Evolutionary conservation across 2,888 invertebrate species (phyloP).

Genomic region (Ceraclea dissimilis): DNA sequence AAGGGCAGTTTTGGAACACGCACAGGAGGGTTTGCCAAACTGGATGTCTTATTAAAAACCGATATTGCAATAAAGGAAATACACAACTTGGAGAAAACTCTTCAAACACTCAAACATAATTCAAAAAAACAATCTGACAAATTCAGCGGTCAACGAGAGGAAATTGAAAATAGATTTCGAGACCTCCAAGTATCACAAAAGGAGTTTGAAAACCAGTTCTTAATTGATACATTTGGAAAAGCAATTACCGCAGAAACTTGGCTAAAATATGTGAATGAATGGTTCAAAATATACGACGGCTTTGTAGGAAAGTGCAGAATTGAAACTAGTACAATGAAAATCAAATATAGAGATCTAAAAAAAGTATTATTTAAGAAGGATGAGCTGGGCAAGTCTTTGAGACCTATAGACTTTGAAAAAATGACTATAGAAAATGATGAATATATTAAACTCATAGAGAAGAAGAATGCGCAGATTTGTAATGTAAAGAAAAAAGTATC

Average conservation of each 20-base stretch:
- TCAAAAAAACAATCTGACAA: slow-evolving; percentile 3
- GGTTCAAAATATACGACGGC: slow-evolving; percentile 48
- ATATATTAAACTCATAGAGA: slow-evolving; percentile 44
- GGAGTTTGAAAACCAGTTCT: slow-evolving; percentile 9
- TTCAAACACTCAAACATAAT: not conserved
- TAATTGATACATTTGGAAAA: slow-evolving; percentile 32
- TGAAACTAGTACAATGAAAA: slow-evolving; percentile 48
- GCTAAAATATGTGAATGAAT: slow-evolving; percentile 53
- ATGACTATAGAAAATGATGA: slow-evolving; percentile 53
- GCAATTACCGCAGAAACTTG: slow-evolving; percentile 55
- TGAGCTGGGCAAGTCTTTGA: slow-evolving; percentile 51
- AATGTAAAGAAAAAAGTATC: slow-evolving; percentile 51
- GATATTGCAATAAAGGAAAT: slow-evolving; percentile 15
- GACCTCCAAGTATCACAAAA: slow-evolving; percentile 10
- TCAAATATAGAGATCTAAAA: slow-evolving; percentile 46
- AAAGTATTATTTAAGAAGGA: slow-evolving; percentile 47
- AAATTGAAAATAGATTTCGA: slow-evolving; percentile 7
- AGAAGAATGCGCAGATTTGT: slow-evolving; percentile 44
- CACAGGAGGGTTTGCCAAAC: slow-evolving; percentile 9
- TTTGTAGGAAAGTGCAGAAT: slow-evolving; percentile 53
- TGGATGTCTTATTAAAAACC: slow-evolving; percentile 9
- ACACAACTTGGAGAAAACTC: slow-evolving; percentile 6
- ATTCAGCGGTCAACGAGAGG: slow-evolving; percentile 12
- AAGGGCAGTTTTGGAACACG: slow-evolving; percentile 9
- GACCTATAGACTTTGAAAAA: slow-evolving; percentile 57